These are phyloP conservation scores for Mantis religiosa DNA, from an alignment of 2,888 invertebrate species.

Conservation along the genomic window DNA sequence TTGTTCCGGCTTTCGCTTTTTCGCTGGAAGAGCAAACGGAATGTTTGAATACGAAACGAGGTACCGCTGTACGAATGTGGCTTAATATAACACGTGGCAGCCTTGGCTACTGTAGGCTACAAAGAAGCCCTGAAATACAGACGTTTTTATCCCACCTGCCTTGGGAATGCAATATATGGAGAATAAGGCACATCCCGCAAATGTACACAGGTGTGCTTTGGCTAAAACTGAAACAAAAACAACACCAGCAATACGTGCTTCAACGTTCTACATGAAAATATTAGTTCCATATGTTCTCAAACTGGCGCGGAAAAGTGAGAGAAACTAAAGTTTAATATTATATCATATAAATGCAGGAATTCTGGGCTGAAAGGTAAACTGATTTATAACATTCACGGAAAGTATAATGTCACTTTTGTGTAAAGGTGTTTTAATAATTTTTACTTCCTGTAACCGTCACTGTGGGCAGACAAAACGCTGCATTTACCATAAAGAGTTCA, in stretches of 20 bases:
- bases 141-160: background rate
- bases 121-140: background rate
- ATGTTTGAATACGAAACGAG: background rate
- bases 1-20: background rate
- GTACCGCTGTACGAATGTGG: background rate
- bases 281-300: background rate
- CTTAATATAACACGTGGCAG: background rate
- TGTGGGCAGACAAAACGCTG: too few species aligned
- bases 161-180: background rate
- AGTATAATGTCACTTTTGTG: too few species aligned
- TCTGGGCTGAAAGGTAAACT: too few species aligned
- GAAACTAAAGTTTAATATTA: too few species aligned
- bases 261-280: background rate
- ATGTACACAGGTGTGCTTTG: background rate
- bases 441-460: too few species aligned
- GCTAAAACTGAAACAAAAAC: background rate
- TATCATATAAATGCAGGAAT: too few species aligned
- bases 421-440: too few species aligned
- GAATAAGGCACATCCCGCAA: background rate
- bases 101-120: background rate
- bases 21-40: background rate
- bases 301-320: too few species aligned
- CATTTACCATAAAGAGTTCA: too few species aligned
- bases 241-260: background rate
- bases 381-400: too few species aligned